These are phyloP conservation scores for Enteromius thamalakanensis DNA, from an alignment of 2,797 vertebrate genomes.

Conservation along the genomic window DNA sequence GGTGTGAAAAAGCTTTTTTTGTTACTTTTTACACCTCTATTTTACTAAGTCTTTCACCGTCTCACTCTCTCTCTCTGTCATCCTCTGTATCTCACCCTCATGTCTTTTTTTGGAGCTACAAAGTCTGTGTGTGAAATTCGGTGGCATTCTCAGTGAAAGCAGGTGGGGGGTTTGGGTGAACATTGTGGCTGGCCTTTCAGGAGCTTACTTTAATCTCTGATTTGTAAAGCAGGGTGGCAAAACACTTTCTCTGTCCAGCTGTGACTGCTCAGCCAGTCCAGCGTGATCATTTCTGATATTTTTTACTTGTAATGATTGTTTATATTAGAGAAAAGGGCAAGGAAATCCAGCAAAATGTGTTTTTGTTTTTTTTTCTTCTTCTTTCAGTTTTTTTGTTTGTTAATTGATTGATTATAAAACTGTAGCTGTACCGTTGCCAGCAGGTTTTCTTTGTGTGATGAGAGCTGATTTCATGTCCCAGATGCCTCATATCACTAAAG, in stretches of 20 bases:
- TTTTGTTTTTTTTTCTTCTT: background rate
- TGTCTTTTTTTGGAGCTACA: background rate
- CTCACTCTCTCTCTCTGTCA: background rate
- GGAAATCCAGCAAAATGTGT: background rate
- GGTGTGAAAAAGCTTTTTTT: conserved; percentile 15
- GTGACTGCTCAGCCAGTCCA: conserved; percentile 17
- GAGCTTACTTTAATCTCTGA: conserved; percentile 43
- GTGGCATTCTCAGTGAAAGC: conserved; percentile 10
- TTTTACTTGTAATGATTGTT: conserved; percentile 23
- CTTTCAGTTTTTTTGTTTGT: background rate
- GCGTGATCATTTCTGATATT: conserved; percentile 12
- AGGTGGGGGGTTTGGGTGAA: conserved; percentile 2
- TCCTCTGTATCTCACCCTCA: background rate
- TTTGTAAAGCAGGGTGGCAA: conserved; percentile 29
- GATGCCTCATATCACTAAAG: conserved; percentile 1
- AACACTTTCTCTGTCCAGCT: conserved; percentile 30
- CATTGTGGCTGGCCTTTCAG: conserved; percentile 6
- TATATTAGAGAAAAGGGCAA: conserved; percentile 9
- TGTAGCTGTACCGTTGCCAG: background rate
- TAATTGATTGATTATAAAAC: conserved; percentile 12
- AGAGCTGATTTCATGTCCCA: background rate
- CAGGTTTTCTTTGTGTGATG: background rate
- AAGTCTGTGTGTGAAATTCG: conserved; percentile 22
- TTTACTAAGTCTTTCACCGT: background rate
- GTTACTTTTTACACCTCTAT: conserved; percentile 7